These are phyloP conservation scores for Drosophila infuscata DNA, from an alignment of 2,888 invertebrate genomes.

Conservation along the genomic window DNA sequence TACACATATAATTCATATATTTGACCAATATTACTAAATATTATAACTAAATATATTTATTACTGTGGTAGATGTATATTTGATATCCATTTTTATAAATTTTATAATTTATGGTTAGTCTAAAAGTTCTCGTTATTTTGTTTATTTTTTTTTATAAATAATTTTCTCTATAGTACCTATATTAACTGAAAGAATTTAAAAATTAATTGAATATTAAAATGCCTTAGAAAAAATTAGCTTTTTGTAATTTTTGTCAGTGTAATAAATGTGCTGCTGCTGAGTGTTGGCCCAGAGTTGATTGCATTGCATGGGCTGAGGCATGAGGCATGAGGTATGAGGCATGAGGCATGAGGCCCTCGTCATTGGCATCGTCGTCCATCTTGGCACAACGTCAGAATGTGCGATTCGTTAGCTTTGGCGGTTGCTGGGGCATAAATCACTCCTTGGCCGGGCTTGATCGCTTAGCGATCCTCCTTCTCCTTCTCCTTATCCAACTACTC, in stretches of 20 bases:
- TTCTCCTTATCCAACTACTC: constrained; percentile 1
- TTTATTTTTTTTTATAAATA: too few species aligned
- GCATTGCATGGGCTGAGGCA: constrained; percentile 44
- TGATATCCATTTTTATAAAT: too few species aligned
- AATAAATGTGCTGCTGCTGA: constrained; percentile 18
- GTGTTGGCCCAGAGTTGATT: constrained; percentile 63
- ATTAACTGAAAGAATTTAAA: not conserved
- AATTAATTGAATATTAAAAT: not conserved
- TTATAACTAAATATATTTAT: not conserved
- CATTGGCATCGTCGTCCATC: constrained; percentile 75
- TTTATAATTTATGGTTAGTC: too few species aligned
- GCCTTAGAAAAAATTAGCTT: not conserved
- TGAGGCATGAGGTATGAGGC: not conserved
- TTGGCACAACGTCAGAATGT: constrained; percentile 75
- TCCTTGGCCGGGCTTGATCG: constrained; percentile 53
- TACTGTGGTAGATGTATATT: not conserved
- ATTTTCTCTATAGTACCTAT: too few species aligned
- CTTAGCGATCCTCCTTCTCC: constrained; percentile 45
- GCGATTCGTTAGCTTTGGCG: constrained; percentile 78
- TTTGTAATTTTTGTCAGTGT: constrained; percentile 27
- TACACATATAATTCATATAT: not conserved
- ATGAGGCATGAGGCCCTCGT: constrained; percentile 37
- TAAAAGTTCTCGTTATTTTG: too few species aligned
- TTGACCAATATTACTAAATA: too few species aligned
- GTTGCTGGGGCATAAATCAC: constrained; percentile 75